A percentile compares a stretch with the other conserved stretches of the same genome.
phyloP scores from a whole-genome alignment of 2,113 vertebrate species.

The Protobothrops flavoviridis region DNA sequence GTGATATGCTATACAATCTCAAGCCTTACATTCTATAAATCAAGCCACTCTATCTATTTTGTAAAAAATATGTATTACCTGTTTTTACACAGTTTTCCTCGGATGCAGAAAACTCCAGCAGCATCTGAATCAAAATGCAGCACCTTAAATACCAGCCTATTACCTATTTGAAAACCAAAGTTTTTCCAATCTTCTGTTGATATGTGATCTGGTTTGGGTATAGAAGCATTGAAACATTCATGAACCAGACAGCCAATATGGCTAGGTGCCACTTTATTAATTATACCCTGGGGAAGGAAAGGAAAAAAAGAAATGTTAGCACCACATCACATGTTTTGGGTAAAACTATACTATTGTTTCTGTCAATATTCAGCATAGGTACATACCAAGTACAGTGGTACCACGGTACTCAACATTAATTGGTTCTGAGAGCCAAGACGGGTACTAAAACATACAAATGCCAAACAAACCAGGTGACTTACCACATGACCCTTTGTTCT shows the following conservation, averaged over 20 bases:
- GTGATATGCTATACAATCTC: not conserved
- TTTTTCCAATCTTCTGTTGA: slow-evolving; percentile 78
- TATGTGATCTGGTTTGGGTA: slow-evolving; percentile 84
- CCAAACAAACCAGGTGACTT: not conserved
- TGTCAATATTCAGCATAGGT: not conserved
- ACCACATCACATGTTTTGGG: not conserved
- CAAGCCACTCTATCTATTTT: not conserved
- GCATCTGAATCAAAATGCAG: slow-evolving; percentile 84
- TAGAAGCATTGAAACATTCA: slow-evolving; percentile 93
- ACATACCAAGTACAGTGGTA: not conserved
- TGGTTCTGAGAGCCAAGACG: not conserved
- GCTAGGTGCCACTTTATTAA: slow-evolving; percentile 89
- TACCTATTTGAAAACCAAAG: slow-evolving; percentile 77
- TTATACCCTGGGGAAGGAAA: slow-evolving; percentile 75
- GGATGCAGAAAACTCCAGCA: slow-evolving; percentile 90
- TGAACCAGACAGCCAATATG: slow-evolving; percentile 95
- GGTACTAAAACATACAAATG: not conserved
- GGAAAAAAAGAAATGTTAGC: slow-evolving; percentile 7
- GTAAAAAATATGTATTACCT: slow-evolving; percentile 60
- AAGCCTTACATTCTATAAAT: not conserved
- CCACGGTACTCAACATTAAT: not conserved
- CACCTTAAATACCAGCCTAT: slow-evolving; percentile 86
- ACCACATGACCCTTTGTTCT: not conserved
- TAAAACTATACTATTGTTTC: not conserved
- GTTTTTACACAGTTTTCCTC: slow-evolving; percentile 77